Evolutionary conservation across 2,888 invertebrate species (phyloP).

Genomic region (Cerceris rybyensis): DNA sequence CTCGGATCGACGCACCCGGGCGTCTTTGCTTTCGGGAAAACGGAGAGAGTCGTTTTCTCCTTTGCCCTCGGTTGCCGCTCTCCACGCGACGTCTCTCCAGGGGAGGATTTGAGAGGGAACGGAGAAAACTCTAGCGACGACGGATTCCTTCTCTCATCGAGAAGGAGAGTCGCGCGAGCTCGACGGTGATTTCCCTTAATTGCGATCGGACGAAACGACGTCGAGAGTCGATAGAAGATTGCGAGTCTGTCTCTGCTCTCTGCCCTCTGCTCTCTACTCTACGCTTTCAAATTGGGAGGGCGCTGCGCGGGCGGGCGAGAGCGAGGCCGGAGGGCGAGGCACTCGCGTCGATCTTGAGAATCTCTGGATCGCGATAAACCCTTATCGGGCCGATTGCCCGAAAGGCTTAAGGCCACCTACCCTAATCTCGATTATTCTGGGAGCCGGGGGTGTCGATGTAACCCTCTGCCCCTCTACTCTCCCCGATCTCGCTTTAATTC

Average conservation of each 20-base stretch:
- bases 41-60: neutral
- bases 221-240: conserved; percentile 22
- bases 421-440: conserved; percentile 71
- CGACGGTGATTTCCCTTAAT: conserved; percentile 57
- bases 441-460: conserved; percentile 50
- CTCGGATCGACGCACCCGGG: neutral
- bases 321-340: conserved; percentile 39
- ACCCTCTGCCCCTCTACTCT: conserved; percentile 52
- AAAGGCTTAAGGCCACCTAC: conserved; percentile 59
- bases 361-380: conserved; percentile 62
- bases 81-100: conserved; percentile 20
- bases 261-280: too few species aligned
- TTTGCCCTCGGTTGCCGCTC: conserved; percentile 17
- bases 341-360: conserved; percentile 49
- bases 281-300: neutral
- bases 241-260: too few species aligned
- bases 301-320: neutral
- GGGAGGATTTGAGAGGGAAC: neutral
- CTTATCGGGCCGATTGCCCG: conserved; percentile 62
- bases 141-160: too few species aligned
- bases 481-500: conserved; percentile 70
- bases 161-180: conserved; percentile 3
- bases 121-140: too few species aligned
- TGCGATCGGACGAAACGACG: conserved; percentile 42
- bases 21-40: too few species aligned